Evolutionary conservation across 2,888 invertebrate genomes (phyloP), one percentile per base, ranked within the genome.

Genomic region (Oscheius sp.): DNA sequence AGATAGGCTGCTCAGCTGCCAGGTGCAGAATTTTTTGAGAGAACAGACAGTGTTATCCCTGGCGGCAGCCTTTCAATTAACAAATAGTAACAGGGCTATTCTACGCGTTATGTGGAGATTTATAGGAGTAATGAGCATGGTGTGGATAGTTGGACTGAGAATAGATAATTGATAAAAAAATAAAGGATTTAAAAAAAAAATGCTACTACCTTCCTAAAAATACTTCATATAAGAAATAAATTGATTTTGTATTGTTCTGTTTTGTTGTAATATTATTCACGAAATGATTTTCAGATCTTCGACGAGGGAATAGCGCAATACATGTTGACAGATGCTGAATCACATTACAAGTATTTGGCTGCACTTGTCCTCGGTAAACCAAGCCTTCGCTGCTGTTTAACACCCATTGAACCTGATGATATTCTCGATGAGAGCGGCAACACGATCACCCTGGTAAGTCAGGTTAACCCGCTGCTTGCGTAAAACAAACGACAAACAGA

Each of bases 241-340:
- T n/a, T n/a, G n/a, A n/a, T n/a, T n/a, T n/a, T n/a, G n/a, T n/a
- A n/a, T n/a, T n/a, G n/a, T n/a, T n/a, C n/a, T n/a, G n/a, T n/a
- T n/a, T n/a, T n/a, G n/a, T n/a, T n/a, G n/a, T n/a, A n/a, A n/a
- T n/a, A n/a, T n/a, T n/a, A n/a, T n/a, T n/a, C n/a, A n/a, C n/a
- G n/a, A n/a, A n/a, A n/a, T n/a, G n/a, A n/a, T 24, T 1, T 54
- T 28, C 70, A 80, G 81, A 72, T 83, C 12, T 84, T 74, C 73
- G 82, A 84, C 66, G 83, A 83, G 69, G 84, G 82, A 32, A 81
- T 85, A 33, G 85, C 84, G 1, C 85, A 85, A 59, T 85, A 83
- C 69, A 75, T 80, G 75, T 63, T 85, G 30, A 68, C 73, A 12
- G 85, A 83, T 50, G 64, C 67, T 24, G 73, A 74, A 28, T 84